Evolutionary conservation across 2,797 vertebrate species (phyloP).

Genomic region (Moxostoma hubbsi): DNA sequence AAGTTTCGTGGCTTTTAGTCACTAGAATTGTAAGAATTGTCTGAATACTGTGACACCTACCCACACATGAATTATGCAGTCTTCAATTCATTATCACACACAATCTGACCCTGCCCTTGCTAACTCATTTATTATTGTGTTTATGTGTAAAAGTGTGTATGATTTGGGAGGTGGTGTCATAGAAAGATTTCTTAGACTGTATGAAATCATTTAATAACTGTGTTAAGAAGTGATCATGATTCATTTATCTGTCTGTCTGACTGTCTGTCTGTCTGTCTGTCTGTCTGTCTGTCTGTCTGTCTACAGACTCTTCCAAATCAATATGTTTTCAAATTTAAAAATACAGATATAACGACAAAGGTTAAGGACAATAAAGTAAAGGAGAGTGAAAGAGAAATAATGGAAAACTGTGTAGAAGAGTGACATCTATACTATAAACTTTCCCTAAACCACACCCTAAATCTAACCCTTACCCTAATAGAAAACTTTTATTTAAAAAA

Average conservation of each 20-base stretch:
- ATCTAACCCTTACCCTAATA: background rate
- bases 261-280: no score
- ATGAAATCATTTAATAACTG: background rate
- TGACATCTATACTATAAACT: no score
- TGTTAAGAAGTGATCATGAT: no score
- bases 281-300: no score
- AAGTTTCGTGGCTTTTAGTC: conserved; percentile 28
- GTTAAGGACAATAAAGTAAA: no score
- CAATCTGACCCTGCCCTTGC: conserved; percentile 5
- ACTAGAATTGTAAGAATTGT: background rate
- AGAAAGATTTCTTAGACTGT: background rate
- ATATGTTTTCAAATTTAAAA: no score
- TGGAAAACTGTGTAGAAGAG: no score
- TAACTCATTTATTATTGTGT: conserved; percentile 6
- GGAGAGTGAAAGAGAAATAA: no score
- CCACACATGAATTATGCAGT: conserved; percentile 33
- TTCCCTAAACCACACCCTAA: background rate
- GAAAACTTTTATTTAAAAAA: no score
- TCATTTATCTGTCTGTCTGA: no score
- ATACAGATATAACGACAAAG: no score
- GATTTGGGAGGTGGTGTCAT: background rate
- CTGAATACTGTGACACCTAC: conserved; percentile 24
- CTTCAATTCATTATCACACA: conserved; percentile 3
- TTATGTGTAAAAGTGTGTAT: conserved; percentile 5
- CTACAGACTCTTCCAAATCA: no score